phyloP scores from a whole-genome alignment of 2,113 vertebrate genomes.

The Eulemur rufifrons region DNA sequence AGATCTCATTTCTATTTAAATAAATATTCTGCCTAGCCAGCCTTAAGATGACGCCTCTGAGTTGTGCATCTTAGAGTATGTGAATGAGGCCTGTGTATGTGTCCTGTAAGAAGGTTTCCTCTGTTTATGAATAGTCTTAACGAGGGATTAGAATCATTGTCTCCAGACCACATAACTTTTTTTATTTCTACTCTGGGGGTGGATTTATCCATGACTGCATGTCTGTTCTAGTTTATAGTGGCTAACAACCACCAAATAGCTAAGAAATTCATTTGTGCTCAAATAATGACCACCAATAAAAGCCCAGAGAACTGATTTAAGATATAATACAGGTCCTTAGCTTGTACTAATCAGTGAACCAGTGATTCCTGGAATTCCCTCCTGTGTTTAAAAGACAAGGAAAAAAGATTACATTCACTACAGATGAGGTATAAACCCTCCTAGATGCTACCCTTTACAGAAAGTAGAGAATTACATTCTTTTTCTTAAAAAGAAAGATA shows the following conservation, averaged over 20 bases:
- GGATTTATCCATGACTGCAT: neutral
- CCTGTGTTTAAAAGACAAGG: conserved; percentile 46
- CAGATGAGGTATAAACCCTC: conserved; percentile 29
- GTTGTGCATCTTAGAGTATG: neutral
- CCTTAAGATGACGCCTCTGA: neutral
- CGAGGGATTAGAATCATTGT: neutral
- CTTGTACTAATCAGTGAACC: conserved; percentile 56
- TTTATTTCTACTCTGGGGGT: neutral
- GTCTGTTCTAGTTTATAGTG: conserved; percentile 34
- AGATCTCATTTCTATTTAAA: neutral
- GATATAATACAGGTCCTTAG: neutral
- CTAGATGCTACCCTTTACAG: neutral
- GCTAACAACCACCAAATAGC: conserved; percentile 29
- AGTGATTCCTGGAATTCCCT: conserved; percentile 49
- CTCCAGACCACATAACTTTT: neutral
- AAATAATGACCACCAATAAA: conserved; percentile 51
- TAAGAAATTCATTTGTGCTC: conserved; percentile 46
- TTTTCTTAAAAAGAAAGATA: neutral
- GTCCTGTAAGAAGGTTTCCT: neutral
- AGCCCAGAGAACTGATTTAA: conserved; percentile 47
- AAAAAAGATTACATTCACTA: conserved; percentile 18
- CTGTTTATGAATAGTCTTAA: neutral
- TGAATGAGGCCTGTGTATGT: neutral
- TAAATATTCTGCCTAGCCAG: neutral
- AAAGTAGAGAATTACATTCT: neutral